Evolutionary conservation across 2,888 invertebrate species (phyloP).

Genomic region (Auanema freiburgensis): DNA sequence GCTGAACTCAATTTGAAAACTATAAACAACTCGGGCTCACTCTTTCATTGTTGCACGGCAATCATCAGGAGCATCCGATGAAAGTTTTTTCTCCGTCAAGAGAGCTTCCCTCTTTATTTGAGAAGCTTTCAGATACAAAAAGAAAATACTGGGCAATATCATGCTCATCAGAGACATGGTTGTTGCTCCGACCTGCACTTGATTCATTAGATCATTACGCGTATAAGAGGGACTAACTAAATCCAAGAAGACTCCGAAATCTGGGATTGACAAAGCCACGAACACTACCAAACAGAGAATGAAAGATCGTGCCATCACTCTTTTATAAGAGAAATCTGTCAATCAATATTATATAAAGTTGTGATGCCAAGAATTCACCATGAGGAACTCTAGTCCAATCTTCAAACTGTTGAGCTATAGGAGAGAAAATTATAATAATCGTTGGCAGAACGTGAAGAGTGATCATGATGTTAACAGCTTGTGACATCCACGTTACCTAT

Average conservation of each 20-base stretch:
- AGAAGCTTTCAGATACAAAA: constrained; percentile 41
- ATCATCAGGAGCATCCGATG: constrained; percentile 24
- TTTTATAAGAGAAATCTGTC: constrained; percentile 42
- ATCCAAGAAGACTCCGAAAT: constrained; percentile 42
- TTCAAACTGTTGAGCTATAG: constrained; percentile 42
- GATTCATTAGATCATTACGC: too few relatives aligned
- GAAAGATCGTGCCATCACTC: constrained; percentile 33
- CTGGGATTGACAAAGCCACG: constrained; percentile 38
- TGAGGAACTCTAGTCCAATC: constrained; percentile 40
- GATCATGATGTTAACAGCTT: constrained; percentile 41
- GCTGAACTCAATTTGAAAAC: constrained; percentile 4
- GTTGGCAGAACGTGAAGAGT: constrained; percentile 40
- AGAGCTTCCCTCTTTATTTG: constrained; percentile 30
- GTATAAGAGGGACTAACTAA: too few relatives aligned
- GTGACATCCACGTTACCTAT: constrained; percentile 37
- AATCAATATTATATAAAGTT: constrained; percentile 12
- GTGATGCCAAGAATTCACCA: constrained; percentile 17
- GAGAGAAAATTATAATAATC: constrained; percentile 39
- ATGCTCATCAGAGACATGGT: constrained; percentile 48
- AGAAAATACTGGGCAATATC: constrained; percentile 46
- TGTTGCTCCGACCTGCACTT: constrained; percentile 43
- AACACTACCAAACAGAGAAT: constrained; percentile 29
- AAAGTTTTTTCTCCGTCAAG: constrained; percentile 18
- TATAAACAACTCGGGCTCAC: not conserved
- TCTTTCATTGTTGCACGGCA: not conserved